These are phyloP conservation scores for Pantherophis alleghaniensis DNA, from an alignment of 2,797 vertebrate species.

Conservation along the genomic window DNA sequence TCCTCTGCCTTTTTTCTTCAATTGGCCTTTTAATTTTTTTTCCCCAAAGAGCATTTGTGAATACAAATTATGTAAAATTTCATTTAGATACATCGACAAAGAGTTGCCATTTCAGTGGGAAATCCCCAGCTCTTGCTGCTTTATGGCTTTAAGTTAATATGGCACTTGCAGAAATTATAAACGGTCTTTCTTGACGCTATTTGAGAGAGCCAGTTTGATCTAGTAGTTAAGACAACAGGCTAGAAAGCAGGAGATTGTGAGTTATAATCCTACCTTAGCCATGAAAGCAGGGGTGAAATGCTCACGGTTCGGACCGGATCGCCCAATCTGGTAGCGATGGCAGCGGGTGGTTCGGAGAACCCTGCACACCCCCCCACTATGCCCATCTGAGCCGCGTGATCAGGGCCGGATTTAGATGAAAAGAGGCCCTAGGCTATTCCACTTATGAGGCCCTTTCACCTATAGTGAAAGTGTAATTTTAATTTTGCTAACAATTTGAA, in stretches of 20 bases:
- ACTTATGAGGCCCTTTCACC: too few relatives aligned
- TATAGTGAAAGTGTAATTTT: too few relatives aligned
- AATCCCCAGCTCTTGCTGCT: background rate
- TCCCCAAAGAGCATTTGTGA: background rate
- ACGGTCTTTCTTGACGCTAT: background rate
- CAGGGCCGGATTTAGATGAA: too few relatives aligned
- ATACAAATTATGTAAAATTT: background rate
- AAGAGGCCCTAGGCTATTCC: too few relatives aligned
- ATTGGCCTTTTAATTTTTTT: background rate
- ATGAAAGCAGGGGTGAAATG: background rate
- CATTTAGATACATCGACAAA: background rate
- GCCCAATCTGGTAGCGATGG: too few relatives aligned
- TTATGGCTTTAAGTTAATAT: background rate
- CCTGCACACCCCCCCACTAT: too few relatives aligned
- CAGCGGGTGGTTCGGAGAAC: too few relatives aligned
- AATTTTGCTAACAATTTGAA: too few relatives aligned
- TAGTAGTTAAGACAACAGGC: background rate
- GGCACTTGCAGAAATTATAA: background rate
- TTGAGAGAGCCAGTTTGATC: background rate
- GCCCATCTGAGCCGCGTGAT: too few relatives aligned
- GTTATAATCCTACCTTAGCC: background rate
- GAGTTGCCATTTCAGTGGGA: background rate
- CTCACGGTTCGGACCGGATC: too few relatives aligned
- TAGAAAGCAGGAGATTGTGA: background rate
- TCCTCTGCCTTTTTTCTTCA: background rate